phyloP scores from a whole-genome alignment of 30 jellyfish, hydroid and myxozoan species.

The Catostylus mosaicus region DNA sequence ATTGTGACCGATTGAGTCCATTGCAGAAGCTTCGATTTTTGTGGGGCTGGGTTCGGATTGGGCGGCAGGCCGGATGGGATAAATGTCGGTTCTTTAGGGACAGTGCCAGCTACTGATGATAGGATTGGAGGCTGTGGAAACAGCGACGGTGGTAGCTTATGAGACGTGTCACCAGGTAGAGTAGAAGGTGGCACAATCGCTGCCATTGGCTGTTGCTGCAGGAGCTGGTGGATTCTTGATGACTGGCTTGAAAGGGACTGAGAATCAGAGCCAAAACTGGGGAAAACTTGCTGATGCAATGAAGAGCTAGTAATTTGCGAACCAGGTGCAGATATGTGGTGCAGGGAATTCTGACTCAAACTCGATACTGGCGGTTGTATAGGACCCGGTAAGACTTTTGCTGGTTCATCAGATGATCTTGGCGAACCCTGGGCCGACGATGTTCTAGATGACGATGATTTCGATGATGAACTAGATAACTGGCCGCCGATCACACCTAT shows the following conservation, averaged over 20 bases:
- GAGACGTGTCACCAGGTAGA: neutral
- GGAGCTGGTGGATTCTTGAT: conserved; percentile 46
- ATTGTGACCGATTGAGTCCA: conserved; percentile 84
- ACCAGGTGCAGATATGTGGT: conserved; percentile 15
- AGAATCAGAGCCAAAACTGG: conserved; percentile 23
- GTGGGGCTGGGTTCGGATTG: conserved; percentile 72
- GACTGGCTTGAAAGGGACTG: conserved; percentile 25
- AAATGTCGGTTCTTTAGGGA: conserved; percentile 30
- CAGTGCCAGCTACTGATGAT: conserved; percentile 30
- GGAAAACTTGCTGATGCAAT: neutral
- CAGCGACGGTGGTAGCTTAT: conserved; percentile 11
- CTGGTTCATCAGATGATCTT: neutral
- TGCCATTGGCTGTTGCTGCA: conserved; percentile 53
- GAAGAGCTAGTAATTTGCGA: conserved; percentile 24
- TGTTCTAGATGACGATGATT: neutral
- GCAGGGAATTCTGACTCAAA: neutral
- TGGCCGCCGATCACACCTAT: conserved; percentile 65
- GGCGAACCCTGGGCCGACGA: conserved; percentile 18
- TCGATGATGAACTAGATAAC: conserved; percentile 17
- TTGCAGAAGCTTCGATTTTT: conserved; percentile 79
- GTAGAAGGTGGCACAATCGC: conserved; percentile 3
- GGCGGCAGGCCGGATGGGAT: conserved; percentile 27
- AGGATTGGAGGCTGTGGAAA: conserved; percentile 22
- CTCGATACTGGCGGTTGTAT: conserved; percentile 7
- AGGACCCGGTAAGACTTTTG: conserved; percentile 24